Conservation (phyloP, 2,888 invertebrate species). For the Flexamia atlantica region DNA sequence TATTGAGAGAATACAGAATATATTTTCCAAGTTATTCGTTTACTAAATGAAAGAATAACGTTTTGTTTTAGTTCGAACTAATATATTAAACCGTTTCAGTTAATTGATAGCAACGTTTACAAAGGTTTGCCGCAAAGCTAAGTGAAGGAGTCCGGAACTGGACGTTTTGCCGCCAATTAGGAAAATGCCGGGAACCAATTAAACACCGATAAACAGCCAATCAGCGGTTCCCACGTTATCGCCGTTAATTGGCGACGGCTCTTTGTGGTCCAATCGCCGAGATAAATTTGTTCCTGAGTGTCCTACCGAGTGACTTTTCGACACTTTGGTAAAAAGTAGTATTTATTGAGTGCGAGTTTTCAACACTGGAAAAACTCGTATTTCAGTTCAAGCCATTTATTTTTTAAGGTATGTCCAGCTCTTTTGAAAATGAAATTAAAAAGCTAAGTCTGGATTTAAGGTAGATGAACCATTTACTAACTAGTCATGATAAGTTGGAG, state of each 20-base stretch:
- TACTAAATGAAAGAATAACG: no score
- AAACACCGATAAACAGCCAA: constrained; percentile 43
- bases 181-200: constrained; percentile 42
- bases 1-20: no score
- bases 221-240: constrained; percentile 45
- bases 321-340: background rate
- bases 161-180: constrained; percentile 52
- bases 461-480: no score
- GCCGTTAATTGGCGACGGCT: constrained; percentile 26
- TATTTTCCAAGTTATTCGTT: no score
- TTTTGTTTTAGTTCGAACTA: no score
- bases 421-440: no score
- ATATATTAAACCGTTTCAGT: no score
- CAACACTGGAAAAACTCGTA: no score
- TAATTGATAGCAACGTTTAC: background rate
- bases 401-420: no score
- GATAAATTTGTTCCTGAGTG: constrained; percentile 29
- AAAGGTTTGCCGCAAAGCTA: background rate
- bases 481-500: no score
- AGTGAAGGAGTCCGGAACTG: background rate
- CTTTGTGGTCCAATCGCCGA: background rate
- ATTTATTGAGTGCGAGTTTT: background rate
- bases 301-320: background rate
- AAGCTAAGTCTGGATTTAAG: no score
- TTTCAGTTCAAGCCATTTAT: no score